Evolutionary conservation across 1,140 invertebrate species (phyloP), one percentile per base, ranked within the genome.

Genomic region (Ctenoplectra terminalis): DNA sequence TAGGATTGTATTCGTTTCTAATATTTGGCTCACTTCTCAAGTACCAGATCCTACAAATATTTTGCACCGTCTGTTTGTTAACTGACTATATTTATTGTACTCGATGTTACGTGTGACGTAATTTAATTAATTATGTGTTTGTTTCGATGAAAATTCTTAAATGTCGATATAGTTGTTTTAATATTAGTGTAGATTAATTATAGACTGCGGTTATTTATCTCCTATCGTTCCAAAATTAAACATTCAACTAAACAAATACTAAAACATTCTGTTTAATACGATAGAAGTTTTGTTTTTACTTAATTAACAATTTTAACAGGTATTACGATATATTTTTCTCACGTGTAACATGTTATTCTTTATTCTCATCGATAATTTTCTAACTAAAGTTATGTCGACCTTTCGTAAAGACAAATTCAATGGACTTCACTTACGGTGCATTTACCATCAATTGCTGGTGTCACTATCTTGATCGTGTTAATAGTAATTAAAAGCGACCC

Each of bases 391-490:
- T 46, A 54, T 56, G 34, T 71, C 50, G 31, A 50, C n/a, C 61
- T 63, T 7, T 50, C 17, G 67, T 60, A 61, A 72, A 74, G 77
- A 63, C 34, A 56, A 46, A 83, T 73, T 67, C 40, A 81, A 83
- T 81, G 23, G 54, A 61, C 63, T 61, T 81, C 52, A 20, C 26
- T 50, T 67, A 63, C 9, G 15, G 61, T 67, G 46, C 37, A 54
- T 81, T 84, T 82, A 71, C 50, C 56, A 58, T 56, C 58, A 54
- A 71, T 84, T 84, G 66, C 29, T 40, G 56, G 48, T 64, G 67
- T 76, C 58, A 52, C 56, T 73, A 80, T 73, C 77, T 73, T 73
- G 58, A 80, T 73, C 37, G 82, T 64, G 71, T 43, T 63, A 82
- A 81, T 81, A 52, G 50, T 71, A 82, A 70, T 77, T 76, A 69